These are phyloP conservation scores for Helobdella robusta DNA, from an alignment of 2,888 invertebrate genomes.

Conservation along the genomic window DNA sequence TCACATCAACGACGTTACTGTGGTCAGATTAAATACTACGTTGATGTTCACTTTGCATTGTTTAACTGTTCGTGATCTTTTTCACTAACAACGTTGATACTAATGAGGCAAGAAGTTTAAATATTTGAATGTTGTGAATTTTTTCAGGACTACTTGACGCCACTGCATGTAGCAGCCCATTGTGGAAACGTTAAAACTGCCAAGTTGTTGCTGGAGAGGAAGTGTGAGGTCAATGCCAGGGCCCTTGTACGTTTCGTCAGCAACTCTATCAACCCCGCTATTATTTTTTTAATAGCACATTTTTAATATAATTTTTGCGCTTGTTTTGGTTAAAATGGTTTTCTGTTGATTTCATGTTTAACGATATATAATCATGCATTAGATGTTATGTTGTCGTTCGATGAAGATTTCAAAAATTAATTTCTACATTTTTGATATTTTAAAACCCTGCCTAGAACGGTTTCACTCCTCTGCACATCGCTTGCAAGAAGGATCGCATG, in stretches of 20 bases:
- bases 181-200: conserved; percentile 73
- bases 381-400: too few relatives aligned
- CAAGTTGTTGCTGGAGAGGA: conserved; percentile 82
- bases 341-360: too few relatives aligned
- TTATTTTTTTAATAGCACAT: neutral
- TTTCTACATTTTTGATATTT: too few relatives aligned
- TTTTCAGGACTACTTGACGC: conserved; percentile 76
- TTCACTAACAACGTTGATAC: too few relatives aligned
- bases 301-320: neutral
- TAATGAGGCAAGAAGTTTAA: too few relatives aligned
- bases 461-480: conserved; percentile 95
- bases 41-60: too few relatives aligned
- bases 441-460: conserved; percentile 67
- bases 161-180: conserved; percentile 84
- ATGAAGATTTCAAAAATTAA: too few relatives aligned
- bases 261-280: neutral
- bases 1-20: conserved; percentile 72
- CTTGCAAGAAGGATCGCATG: conserved; percentile 98
- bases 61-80: too few relatives aligned
- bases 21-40: conserved; percentile 26
- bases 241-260: conserved; percentile 43
- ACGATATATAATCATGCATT: too few relatives aligned
- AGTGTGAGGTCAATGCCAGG: conserved; percentile 92
- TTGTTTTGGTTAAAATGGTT: too few relatives aligned
- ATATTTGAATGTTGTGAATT: too few relatives aligned